A percentile compares a stretch with the other conserved stretches of the same genome.
Conservation (phyloP, 2,113 vertebrate species). For the Paedocypris sp. region DNA sequence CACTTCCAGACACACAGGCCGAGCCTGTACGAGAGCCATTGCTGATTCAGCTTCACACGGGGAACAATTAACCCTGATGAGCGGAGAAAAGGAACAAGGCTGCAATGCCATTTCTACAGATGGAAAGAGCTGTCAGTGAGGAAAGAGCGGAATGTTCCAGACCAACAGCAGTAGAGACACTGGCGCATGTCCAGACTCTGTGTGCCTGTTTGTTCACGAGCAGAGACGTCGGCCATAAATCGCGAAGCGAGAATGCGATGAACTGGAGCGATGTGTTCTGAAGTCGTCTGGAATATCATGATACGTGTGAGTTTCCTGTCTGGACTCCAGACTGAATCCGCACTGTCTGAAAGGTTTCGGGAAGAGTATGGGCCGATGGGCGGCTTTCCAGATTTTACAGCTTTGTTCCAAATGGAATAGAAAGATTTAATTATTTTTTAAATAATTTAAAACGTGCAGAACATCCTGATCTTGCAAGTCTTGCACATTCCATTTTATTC, state of each 20-base stretch:
- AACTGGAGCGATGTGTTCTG: too few relatives aligned
- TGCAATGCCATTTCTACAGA: constrained; percentile 15
- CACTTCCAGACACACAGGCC: background rate
- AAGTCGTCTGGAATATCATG: too few relatives aligned
- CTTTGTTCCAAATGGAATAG: too few relatives aligned
- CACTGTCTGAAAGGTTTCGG: too few relatives aligned
- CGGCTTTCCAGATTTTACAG: too few relatives aligned
- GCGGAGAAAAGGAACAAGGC: background rate
- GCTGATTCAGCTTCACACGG: constrained; percentile 17
- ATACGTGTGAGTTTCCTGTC: too few relatives aligned
- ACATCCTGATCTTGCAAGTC: too few relatives aligned
- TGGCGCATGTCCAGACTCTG: constrained; percentile 4
- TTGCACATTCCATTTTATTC: too few relatives aligned
- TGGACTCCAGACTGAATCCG: too few relatives aligned
- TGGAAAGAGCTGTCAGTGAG: constrained; percentile 3
- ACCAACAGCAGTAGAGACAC: background rate
- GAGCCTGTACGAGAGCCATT: background rate
- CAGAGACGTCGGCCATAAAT: background rate
- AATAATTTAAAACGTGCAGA: too few relatives aligned
- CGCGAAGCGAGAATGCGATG: background rate
- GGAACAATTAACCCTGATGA: constrained; percentile 19
- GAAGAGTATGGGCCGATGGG: too few relatives aligned
- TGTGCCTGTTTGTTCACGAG: constrained; percentile 5
- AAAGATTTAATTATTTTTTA: too few relatives aligned
- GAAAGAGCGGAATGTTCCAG: background rate